Evolutionary conservation across 2,113 vertebrate species (phyloP).

Genomic region (Romanogobio albipinnatus): DNA sequence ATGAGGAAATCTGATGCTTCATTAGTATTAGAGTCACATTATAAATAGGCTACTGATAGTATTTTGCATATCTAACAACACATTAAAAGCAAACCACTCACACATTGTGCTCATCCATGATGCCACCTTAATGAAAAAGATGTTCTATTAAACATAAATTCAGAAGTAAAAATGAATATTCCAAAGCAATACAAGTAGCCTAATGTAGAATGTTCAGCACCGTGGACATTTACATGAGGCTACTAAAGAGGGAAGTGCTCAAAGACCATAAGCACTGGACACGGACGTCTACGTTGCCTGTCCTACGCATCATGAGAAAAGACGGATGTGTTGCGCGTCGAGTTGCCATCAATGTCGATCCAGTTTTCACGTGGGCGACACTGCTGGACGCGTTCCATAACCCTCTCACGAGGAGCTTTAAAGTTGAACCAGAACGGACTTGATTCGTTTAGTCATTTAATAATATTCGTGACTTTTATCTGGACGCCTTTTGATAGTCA

Average conservation of each 20-base stretch:
- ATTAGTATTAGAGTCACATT: neutral
- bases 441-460: constrained; percentile 21
- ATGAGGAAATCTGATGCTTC: neutral
- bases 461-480: neutral
- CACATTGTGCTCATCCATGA: neutral
- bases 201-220: neutral
- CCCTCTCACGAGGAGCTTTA: neutral
- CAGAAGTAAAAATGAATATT: neutral
- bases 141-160: neutral
- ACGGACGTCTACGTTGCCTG: constrained; percentile 28
- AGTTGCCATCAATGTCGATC: constrained; percentile 25
- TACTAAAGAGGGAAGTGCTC: neutral
- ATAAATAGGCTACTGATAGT: neutral
- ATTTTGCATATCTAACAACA: neutral
- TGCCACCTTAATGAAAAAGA: neutral
- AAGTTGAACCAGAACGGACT: constrained; percentile 20
- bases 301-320: neutral
- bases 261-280: neutral
- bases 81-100: neutral
- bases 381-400: constrained; percentile 19
- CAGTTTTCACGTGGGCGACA: constrained; percentile 16
- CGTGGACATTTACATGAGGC: neutral
- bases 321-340: constrained; percentile 14
- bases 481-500: neutral
- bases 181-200: neutral